Base-by-base conservation (phyloP, 2,113 vertebrate species). In the Anarhynchus alexandrinus region DNA sequence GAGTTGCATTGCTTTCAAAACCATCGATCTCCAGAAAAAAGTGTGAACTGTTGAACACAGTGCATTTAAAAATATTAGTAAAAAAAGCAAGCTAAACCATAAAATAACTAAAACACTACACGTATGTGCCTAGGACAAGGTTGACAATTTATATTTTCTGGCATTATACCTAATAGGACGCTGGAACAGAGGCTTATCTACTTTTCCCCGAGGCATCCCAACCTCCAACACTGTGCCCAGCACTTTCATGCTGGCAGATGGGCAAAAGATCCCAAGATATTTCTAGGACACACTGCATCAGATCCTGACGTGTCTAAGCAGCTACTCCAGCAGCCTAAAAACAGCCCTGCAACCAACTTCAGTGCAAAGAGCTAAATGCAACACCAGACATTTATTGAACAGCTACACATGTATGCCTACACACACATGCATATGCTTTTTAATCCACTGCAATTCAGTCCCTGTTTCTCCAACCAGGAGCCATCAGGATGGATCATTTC, bases 11-110 rank as follows among this genome's bases (percentile, higher is more conserved):
- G 92, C 98, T 98, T 61, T 98, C 98, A 8, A 98, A 98, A 6
- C 98, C 98, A 93, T 98, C 98, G 88, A 98, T 98, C 96, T 98
- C 98, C 96, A 98, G 96, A 67, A 98, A 98, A 93, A 98, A 98
- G 93, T 98, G 98, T n/a, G 98, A 98, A 38, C 98, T 98, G 96
- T 86, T 89, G 64, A 79, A 95, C 64, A 92, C 27, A 96, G 61
- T 4, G 11, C 38, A 90, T 88, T 87, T 55, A 59, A 70, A 43
- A 43, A 32, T 13, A 64, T 94, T 81, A 96, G 76, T 85, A 45
- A 77, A 54, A 27, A 84, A 77, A 64, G 21, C 66, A 90, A 92
- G 55, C 32, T 54, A 19, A 80, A 27, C 32, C 22, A 49, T 15
- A 26, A 88, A 30, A 52, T 19, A 76, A 82, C 38, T 16, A 66